These are phyloP conservation scores for Chaenodraco wilsoni DNA, from an alignment of 2,797 vertebrate species.

Conservation along the genomic window DNA sequence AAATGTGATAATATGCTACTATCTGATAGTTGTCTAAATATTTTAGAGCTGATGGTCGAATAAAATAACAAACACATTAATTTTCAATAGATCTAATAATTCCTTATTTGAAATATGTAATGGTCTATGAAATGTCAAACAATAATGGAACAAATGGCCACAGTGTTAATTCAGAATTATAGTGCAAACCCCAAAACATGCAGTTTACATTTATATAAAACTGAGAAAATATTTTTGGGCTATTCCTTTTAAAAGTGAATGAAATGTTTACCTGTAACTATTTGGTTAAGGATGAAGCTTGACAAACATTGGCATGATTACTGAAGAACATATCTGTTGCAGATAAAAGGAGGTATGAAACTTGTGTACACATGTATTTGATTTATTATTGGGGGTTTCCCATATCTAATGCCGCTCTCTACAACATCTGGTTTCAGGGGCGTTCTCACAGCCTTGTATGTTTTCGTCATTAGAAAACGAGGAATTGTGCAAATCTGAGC, in stretches of 20 bases:
- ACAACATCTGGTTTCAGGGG: conserved; percentile 44
- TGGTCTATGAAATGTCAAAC: neutral
- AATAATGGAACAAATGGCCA: neutral
- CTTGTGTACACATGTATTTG: neutral
- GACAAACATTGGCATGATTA: neutral
- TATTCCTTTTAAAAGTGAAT: no score
- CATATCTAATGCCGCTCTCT: conserved; percentile 13
- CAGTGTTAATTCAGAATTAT: no score
- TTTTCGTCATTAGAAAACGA: conserved; percentile 46
- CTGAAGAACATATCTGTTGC: neutral
- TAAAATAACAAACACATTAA: neutral
- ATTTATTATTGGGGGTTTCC: neutral
- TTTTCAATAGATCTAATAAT: neutral
- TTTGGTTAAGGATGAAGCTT: neutral
- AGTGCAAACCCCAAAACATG: no score
- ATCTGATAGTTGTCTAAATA: neutral
- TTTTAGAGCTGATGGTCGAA: neutral
- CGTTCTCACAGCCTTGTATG: conserved; percentile 17
- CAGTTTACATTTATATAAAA: no score
- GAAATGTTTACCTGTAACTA: no score
- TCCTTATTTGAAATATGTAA: neutral
- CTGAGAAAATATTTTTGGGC: no score
- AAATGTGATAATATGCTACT: neutral
- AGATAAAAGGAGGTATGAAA: neutral
- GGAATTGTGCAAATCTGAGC: conserved; percentile 37